Conservation (phyloP, 2,888 invertebrate species). For the Seira sanloemensis region DNA sequence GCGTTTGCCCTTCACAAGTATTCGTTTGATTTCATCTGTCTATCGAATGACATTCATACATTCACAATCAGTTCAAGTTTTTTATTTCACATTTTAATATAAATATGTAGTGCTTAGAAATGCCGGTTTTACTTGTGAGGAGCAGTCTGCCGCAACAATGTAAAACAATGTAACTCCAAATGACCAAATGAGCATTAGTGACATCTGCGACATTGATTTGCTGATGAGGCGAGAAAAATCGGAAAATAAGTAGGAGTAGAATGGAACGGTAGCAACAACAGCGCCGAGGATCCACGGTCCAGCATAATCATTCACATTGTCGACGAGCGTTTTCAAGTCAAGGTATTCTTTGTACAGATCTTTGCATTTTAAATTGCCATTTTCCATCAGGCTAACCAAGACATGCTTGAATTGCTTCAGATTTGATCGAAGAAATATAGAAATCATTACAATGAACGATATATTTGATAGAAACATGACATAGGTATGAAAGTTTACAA, state of each 20-base stretch:
- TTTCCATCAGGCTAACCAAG: too few relatives aligned
- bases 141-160: background rate
- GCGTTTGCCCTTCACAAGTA: background rate
- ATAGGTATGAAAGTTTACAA: too few relatives aligned
- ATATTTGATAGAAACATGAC: too few relatives aligned
- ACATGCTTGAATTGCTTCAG: too few relatives aligned
- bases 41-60: background rate
- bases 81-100: background rate
- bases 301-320: background rate
- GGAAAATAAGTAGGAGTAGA: background rate
- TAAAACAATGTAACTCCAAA: background rate
- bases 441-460: too few relatives aligned
- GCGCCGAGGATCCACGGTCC: background rate
- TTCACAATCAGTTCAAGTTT: too few relatives aligned
- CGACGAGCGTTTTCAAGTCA: background rate
- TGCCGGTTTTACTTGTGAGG: too few relatives aligned
- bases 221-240: background rate
- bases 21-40: background rate
- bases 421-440: too few relatives aligned
- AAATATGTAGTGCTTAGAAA: background rate
- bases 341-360: background rate
- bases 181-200: background rate
- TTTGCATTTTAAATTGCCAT: too few relatives aligned
- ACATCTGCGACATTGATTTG: background rate
- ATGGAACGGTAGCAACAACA: background rate